A percentile compares a stretch with the other conserved stretches of the same genome.
Evolutionary conservation across 2,888 invertebrate species (phyloP).

Genomic region (Esperia sulphurella): DNA sequence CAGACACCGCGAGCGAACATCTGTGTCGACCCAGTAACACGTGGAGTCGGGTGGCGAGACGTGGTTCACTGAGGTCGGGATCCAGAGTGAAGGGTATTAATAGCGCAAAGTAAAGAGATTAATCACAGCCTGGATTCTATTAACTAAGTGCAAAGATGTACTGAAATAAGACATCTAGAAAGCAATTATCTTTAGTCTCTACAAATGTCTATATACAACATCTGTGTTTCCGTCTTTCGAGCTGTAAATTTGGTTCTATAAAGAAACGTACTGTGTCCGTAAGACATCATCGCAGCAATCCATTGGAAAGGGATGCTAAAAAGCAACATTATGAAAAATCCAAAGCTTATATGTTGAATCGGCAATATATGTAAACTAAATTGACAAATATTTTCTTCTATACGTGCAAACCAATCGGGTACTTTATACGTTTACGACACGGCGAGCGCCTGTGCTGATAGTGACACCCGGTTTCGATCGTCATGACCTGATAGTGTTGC

Average conservation of each 20-base stretch:
- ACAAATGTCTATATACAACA: no score
- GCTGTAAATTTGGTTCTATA: no score
- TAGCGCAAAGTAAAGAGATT: background rate
- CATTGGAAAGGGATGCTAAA: background rate
- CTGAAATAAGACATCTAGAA: no score
- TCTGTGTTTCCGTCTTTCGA: no score
- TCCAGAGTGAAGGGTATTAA: background rate
- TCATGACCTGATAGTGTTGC: slow-evolving; percentile 49
- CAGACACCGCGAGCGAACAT: slow-evolving; percentile 46
- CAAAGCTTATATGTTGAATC: background rate
- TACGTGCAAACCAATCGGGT: slow-evolving; percentile 20
- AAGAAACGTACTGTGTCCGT: no score
- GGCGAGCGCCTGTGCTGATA: slow-evolving; percentile 28
- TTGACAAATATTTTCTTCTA: background rate
- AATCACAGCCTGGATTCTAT: no score
- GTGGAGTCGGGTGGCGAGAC: slow-evolving; percentile 45
- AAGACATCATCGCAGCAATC: no score
- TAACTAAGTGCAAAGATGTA: no score
- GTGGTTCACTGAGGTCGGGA: slow-evolving; percentile 26
- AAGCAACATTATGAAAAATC: background rate
- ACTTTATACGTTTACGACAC: slow-evolving; percentile 31
- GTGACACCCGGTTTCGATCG: slow-evolving; percentile 48
- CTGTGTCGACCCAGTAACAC: slow-evolving; percentile 55
- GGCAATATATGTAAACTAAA: slow-evolving; percentile 3
- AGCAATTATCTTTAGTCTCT: no score